phyloP scores from a whole-genome alignment of 2,888 invertebrate species.

The Hirudinaria manillensis region DNA sequence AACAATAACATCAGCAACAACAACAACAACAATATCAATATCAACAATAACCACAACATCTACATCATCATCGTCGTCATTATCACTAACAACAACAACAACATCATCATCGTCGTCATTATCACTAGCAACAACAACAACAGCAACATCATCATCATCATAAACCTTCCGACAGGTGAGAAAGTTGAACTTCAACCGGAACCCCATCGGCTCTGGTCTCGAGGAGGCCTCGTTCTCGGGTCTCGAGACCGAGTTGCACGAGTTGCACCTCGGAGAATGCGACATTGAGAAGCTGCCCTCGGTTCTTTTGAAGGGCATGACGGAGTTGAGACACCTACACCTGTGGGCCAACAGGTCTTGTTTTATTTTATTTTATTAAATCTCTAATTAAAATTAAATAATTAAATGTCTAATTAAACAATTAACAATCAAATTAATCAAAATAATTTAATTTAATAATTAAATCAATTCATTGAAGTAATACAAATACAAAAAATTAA shows the following conservation, averaged over 20 bases:
- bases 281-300: slow-evolving; percentile 33
- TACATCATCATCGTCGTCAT: background rate
- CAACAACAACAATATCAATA: slow-evolving; percentile 1
- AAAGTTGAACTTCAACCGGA: slow-evolving; percentile 38
- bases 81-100: background rate
- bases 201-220: slow-evolving; percentile 36
- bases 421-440: too few relatives aligned
- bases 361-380: too few relatives aligned
- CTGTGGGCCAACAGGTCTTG: slow-evolving; percentile 38
- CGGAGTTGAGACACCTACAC: slow-evolving; percentile 33
- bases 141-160: background rate
- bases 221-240: slow-evolving; percentile 34
- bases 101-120: background rate
- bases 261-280: slow-evolving; percentile 37
- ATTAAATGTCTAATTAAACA: too few relatives aligned
- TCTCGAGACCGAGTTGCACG: slow-evolving; percentile 35
- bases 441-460: too few relatives aligned
- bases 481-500: too few relatives aligned
- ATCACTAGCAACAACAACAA: background rate
- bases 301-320: slow-evolving; percentile 31
- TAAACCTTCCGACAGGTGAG: slow-evolving; percentile 27
- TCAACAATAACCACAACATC: slow-evolving; percentile 1
- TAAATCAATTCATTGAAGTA: too few relatives aligned
- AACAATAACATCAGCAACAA: background rate
- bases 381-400: too few relatives aligned